phyloP scores from a whole-genome alignment of 2,888 invertebrate species.

The Mimas tiliae region DNA sequence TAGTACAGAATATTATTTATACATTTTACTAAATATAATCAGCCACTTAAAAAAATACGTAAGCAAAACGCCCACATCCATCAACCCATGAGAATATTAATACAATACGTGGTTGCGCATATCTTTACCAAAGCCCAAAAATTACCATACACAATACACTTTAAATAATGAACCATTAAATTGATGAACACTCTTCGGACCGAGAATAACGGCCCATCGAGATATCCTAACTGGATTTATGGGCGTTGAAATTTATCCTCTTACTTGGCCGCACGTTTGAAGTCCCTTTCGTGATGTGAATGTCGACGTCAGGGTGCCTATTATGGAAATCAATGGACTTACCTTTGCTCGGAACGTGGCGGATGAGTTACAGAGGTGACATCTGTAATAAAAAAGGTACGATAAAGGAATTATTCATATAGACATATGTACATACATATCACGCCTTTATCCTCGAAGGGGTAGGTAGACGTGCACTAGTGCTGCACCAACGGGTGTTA shows the following conservation, averaged over 20 bases:
- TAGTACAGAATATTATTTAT: neutral
- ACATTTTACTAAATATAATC: neutral
- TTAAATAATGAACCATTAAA: slow-evolving; percentile 51
- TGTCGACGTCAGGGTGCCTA: slow-evolving; percentile 14
- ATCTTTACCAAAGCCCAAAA: neutral
- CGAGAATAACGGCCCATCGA: slow-evolving; percentile 36
- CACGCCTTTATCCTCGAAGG: too few species aligned
- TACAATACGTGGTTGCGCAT: slow-evolving; percentile 1
- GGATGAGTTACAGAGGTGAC: slow-evolving; percentile 40
- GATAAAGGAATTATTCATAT: neutral
- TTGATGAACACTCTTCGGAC: slow-evolving; percentile 40
- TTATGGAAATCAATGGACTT: slow-evolving; percentile 35
- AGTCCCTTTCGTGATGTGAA: slow-evolving; percentile 11
- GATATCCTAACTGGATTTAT: slow-evolving; percentile 39
- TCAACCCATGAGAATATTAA: neutral
- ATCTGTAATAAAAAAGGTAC: slow-evolving; percentile 49
- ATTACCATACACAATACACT: slow-evolving; percentile 34
- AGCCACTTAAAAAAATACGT: neutral
- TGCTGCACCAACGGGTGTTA: too few species aligned
- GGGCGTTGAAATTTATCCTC: slow-evolving; percentile 33
- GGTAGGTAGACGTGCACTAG: too few species aligned
- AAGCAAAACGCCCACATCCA: neutral
- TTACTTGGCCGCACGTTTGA: slow-evolving; percentile 12
- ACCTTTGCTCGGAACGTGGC: slow-evolving; percentile 42
- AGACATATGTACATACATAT: neutral